Evolutionary conservation across 1,140 invertebrate genomes (phyloP), one percentile per base, ranked within the genome.

Genomic region (Choristoneura fumiferana): DNA sequence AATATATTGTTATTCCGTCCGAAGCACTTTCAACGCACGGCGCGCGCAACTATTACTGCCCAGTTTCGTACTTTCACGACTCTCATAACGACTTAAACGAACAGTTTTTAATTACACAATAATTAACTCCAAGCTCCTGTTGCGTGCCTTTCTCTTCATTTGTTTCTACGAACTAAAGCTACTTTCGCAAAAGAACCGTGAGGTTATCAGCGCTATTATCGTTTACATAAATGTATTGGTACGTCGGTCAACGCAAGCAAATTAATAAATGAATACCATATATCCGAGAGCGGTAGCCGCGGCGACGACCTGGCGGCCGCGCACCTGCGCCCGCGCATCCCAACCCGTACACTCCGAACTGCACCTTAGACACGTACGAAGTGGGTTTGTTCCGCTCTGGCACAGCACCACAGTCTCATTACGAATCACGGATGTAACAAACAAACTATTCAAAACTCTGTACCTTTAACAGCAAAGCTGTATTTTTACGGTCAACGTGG

Each of bases 201-300:
- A 52, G 37, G 63, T 67, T 74, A 76, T 72, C 65, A 62, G 37
- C 57, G 33, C 53, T 65, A 67, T 73, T 67, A 62, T 57, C 65
- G 9, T 64, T 38, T 69, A 64, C 45, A 62, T 60, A 66, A 73
- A 78, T 75, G 65, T 70, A 65, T 72, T 71, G 67, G 57, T 65
- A 67, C 68, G 65, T 76, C 73, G 82, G 77, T 84, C 77, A 80
- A 70, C 73, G 73, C 69, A 73, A 81, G 80, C 73, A 84, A 87
- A 87, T 88, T 86, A 86, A 84, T 86, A 87, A 84, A 88, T 86
- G 85, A 86, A 86, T 86, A 80, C 81, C 81, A 84, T 84, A 56
- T 56, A 81, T 80, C 71, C 71, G 75, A 81, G 77, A 83, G 80
- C 78, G 75, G 84, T 78, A 79, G 81, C 72, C 76, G 69, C 68